Conservation (phyloP, 2,113 vertebrate genomes). For the Phocoena phocoena region DNA sequence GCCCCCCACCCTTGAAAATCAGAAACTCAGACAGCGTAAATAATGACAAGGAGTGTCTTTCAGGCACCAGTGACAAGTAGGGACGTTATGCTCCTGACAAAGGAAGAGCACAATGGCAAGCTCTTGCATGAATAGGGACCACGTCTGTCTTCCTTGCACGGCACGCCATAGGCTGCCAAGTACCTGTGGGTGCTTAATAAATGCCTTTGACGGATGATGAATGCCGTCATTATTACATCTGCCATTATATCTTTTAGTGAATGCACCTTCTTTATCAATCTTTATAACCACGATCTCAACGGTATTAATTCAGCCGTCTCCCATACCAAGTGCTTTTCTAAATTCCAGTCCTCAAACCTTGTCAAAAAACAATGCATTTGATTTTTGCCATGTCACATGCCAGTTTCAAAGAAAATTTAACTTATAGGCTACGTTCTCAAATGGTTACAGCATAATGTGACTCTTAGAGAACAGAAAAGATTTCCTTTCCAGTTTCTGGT, state of each 20-base stretch:
- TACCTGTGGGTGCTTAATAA: constrained; percentile 74
- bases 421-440: constrained; percentile 14
- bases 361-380: constrained; percentile 74
- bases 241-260: constrained; percentile 69
- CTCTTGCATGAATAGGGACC: constrained; percentile 39
- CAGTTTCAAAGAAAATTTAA: constrained; percentile 51
- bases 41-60: constrained; percentile 63
- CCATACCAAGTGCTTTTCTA: constrained; percentile 27
- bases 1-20: background rate
- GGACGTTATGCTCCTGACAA: constrained; percentile 22
- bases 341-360: constrained; percentile 63
- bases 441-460: background rate
- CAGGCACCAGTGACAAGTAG: constrained; percentile 35
- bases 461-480: constrained; percentile 13
- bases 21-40: constrained; percentile 62
- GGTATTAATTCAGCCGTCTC: constrained; percentile 62
- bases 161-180: constrained; percentile 40
- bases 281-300: constrained; percentile 60
- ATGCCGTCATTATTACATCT: constrained; percentile 70
- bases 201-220: constrained; percentile 63
- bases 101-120: background rate
- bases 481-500: background rate
- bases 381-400: constrained; percentile 60
- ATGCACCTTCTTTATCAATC: constrained; percentile 74
- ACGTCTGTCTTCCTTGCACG: constrained; percentile 46